Evolutionary conservation across 2,113 vertebrate species (phyloP).

Genomic region (Tupaia chinensis): DNA sequence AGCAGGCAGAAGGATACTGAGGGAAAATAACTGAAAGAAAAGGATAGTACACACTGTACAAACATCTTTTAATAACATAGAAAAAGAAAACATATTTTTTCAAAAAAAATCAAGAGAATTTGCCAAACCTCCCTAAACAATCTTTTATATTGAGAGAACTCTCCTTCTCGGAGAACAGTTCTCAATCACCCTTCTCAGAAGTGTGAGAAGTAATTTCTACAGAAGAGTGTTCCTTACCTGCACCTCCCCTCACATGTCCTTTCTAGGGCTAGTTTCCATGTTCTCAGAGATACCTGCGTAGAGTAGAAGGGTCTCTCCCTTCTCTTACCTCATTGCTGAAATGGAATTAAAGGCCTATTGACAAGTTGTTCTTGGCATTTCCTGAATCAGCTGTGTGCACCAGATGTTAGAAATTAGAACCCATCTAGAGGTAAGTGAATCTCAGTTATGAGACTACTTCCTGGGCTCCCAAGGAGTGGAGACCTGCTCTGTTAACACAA

Average conservation of each 20-base stretch:
- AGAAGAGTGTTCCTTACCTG: background rate
- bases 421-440: background rate
- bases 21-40: background rate
- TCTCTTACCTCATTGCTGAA: background rate
- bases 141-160: background rate
- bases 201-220: background rate
- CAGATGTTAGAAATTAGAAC: slow-evolving; percentile 20
- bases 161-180: background rate
- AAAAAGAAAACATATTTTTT: background rate
- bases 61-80: background rate
- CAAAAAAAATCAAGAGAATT: background rate
- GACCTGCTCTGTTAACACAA: background rate
- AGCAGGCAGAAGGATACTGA: background rate
- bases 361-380: slow-evolving; percentile 17
- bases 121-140: background rate
- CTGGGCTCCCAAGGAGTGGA: background rate
- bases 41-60: background rate
- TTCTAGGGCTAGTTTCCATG: background rate
- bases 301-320: background rate
- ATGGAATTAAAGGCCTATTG: background rate
- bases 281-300: background rate
- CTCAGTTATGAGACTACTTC: background rate
- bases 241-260: background rate
- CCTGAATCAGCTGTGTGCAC: background rate
- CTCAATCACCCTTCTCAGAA: background rate